Conservation (phyloP, 2,113 vertebrate species). For the Scophthalmus maximus region DNA sequence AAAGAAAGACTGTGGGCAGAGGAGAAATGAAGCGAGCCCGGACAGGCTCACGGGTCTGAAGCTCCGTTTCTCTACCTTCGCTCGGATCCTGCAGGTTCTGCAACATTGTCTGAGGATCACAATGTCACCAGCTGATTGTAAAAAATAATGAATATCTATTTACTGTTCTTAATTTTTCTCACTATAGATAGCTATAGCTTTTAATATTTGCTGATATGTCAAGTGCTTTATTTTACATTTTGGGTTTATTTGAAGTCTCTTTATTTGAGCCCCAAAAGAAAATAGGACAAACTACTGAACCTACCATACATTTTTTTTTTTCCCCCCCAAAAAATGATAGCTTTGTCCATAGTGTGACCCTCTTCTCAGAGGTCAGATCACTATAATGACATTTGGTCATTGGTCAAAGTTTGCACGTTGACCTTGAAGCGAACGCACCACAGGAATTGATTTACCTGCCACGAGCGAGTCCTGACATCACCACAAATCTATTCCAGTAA, state of each 20-base stretch:
- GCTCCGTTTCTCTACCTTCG: neutral
- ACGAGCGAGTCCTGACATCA: neutral
- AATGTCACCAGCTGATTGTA: neutral
- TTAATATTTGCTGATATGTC: neutral
- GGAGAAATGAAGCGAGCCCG: conserved; percentile 46
- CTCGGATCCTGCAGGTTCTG: neutral
- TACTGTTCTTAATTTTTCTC: neutral
- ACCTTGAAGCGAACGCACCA: conserved; percentile 3
- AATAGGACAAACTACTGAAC: too few species aligned
- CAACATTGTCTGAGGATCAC: neutral
- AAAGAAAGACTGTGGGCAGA: conserved; percentile 13
- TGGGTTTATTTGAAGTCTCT: neutral
- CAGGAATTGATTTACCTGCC: neutral
- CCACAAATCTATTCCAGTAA: neutral
- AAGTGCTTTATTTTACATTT: neutral
- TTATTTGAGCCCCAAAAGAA: too few species aligned
- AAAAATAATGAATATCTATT: neutral
- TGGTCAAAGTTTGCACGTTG: neutral
- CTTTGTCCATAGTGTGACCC: neutral
- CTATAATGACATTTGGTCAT: neutral
- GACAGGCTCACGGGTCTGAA: conserved; percentile 49
- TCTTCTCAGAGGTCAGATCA: neutral
- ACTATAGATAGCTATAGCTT: neutral
- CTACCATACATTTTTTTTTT: too few species aligned
- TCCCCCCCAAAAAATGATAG: too few species aligned